Percentiles rank a stretch among this genome's conserved stretches.
phyloP scores from a whole-genome alignment of 2,797 vertebrate species.

The Anabas testudineus region DNA sequence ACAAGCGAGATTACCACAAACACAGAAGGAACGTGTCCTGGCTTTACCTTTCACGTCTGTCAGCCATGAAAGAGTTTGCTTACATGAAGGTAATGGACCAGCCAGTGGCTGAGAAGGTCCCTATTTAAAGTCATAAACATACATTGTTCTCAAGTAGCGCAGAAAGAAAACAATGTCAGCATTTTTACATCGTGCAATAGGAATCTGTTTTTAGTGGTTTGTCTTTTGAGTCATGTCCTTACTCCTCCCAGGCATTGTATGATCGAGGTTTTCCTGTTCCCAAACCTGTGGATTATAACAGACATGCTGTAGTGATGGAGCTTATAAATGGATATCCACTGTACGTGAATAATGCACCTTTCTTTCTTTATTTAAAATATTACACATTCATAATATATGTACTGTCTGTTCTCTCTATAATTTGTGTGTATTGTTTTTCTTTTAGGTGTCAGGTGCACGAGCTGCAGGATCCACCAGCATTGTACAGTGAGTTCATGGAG shows the following conservation, averaged over 20 bases:
- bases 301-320: conserved; percentile 97
- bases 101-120: not conserved
- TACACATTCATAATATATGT: not conserved
- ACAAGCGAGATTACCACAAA: conserved; percentile 98
- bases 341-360: conserved; percentile 83
- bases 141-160: not conserved
- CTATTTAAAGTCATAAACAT: not conserved
- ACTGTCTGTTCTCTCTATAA: not conserved
- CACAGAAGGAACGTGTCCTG: conserved; percentile 95
- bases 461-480: conserved; percentile 88
- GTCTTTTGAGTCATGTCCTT: not conserved
- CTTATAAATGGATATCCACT: conserved; percentile 95
- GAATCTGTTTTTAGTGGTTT: not conserved
- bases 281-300: conserved; percentile 95
- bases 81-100: conserved; percentile 94
- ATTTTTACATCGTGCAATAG: not conserved
- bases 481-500: conserved; percentile 97
- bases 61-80: conserved; percentile 97
- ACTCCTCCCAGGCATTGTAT: conserved; percentile 85
- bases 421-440: conserved; percentile 19
- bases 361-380: conserved; percentile 1
- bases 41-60: conserved; percentile 96
- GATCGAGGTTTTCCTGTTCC: conserved; percentile 96
- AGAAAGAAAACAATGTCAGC: not conserved
- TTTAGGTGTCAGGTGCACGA: conserved; percentile 90